Evolutionary conservation across 2,113 vertebrate species (phyloP).

Genomic region (Nerophis lumbriciformis): DNA sequence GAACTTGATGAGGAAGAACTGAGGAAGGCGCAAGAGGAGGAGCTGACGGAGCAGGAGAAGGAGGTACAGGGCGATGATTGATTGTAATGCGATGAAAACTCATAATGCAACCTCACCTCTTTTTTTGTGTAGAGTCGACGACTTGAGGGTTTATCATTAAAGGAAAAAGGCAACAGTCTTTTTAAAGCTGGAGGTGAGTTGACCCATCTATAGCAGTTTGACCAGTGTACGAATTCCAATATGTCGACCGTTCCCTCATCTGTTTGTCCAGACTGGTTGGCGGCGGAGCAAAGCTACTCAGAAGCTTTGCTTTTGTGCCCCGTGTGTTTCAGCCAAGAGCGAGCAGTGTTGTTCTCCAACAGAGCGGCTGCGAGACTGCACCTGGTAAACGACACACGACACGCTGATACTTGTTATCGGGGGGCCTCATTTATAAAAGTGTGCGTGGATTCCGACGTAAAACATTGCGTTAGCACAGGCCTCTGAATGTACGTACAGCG

Average conservation of each 20-base stretch:
- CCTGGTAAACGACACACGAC: slow-evolving; percentile 36
- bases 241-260: background rate
- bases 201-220: background rate
- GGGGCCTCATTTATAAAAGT: too few relatives aligned
- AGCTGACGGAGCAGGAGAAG: slow-evolving; percentile 51
- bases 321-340: slow-evolving; percentile 36
- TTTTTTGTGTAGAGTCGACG: slow-evolving; percentile 75
- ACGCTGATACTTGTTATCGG: background rate
- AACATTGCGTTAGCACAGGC: too few relatives aligned
- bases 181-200: slow-evolving; percentile 86
- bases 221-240: background rate
- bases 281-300: slow-evolving; percentile 43
- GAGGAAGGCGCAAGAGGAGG: slow-evolving; percentile 45
- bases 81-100: background rate
- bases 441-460: too few relatives aligned
- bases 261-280: slow-evolving; percentile 41
- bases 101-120: too few relatives aligned
- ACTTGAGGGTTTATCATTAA: slow-evolving; percentile 78
- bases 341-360: slow-evolving; percentile 57
- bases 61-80: slow-evolving; percentile 32
- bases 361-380: slow-evolving; percentile 54
- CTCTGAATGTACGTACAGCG: too few relatives aligned
- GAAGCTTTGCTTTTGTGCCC: slow-evolving; percentile 53
- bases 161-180: slow-evolving; percentile 85
- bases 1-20: slow-evolving; percentile 47